A percentile compares a stretch with the other conserved stretches of the same genome.
Evolutionary conservation across 2,888 invertebrate genomes (phyloP).

Genomic region (Melanophora roralis): DNA sequence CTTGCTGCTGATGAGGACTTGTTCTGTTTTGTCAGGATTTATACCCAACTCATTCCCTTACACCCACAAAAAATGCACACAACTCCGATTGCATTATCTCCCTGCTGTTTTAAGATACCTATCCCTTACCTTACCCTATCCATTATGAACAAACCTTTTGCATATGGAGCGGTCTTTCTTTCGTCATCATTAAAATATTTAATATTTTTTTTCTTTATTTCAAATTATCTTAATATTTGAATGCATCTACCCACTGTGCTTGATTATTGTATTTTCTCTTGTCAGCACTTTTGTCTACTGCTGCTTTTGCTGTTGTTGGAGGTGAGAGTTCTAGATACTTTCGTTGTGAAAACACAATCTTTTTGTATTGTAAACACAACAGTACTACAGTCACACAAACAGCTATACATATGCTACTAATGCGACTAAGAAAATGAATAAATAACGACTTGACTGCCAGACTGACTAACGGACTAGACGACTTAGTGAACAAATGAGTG

Average conservation of each 20-base stretch:
- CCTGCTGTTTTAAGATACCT: no score
- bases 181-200: no score
- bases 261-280: constrained; percentile 8
- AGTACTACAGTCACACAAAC: constrained; percentile 4
- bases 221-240: no score
- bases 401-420: constrained; percentile 9
- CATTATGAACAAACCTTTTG: no score
- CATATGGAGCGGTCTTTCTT: no score
- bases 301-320: constrained; percentile 35
- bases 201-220: background rate
- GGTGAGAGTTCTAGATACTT: constrained; percentile 73
- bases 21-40: no score
- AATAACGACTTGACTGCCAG: background rate
- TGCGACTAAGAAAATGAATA: constrained; percentile 31
- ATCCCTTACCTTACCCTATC: no score
- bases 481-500: constrained; percentile 27
- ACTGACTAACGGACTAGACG: background rate
- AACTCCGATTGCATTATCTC: no score
- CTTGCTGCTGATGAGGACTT: no score
- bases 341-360: constrained; percentile 63
- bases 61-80: no score
- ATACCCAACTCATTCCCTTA: no score
- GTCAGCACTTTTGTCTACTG: constrained; percentile 35
- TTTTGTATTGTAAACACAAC: constrained; percentile 43
- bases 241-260: constrained; percentile 14